Percentiles rank a stretch among this genome's conserved stretches.
These are phyloP conservation scores for Erpornis zantholeuca DNA, from an alignment of 2,113 vertebrate genomes.

Conservation along the genomic window DNA sequence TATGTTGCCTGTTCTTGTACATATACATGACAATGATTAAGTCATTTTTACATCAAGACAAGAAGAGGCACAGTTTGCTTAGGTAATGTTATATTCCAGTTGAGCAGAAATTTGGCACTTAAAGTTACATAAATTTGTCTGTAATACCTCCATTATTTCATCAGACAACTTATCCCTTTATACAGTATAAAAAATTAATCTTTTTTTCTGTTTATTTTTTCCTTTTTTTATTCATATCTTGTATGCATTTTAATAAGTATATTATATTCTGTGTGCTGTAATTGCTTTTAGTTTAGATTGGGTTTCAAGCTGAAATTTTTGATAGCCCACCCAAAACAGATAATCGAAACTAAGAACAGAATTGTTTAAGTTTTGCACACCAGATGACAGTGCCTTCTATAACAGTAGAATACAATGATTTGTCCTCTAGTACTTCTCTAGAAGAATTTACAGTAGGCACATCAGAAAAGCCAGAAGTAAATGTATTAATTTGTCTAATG, in stretches of 20 bases:
- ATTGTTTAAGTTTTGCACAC: not conserved
- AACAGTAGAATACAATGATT: not conserved
- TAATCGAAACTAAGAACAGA: not conserved
- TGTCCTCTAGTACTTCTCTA: not conserved
- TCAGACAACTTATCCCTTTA: not conserved
- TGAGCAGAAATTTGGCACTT: not conserved
- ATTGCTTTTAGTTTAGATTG: not conserved
- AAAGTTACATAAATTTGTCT: not conserved
- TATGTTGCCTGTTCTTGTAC: not conserved
- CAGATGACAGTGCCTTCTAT: not conserved
- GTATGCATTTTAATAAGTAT: not conserved
- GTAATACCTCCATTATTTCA: not conserved
- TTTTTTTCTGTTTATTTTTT: not conserved
- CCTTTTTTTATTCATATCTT: not conserved
- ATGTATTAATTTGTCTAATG: not conserved
- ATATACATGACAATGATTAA: not conserved
- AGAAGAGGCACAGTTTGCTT: not conserved
- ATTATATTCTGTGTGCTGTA: not conserved
- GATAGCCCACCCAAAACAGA: not conserved
- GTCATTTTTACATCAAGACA: not conserved
- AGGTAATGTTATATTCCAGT: not conserved
- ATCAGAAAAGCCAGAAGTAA: conserved; percentile 18
- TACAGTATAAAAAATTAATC: not conserved
- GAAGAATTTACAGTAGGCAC: not conserved
- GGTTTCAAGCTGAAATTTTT: not conserved